Evolutionary conservation across 2,888 invertebrate genomes (phyloP).

Genomic region (Tinea pellionella): DNA sequence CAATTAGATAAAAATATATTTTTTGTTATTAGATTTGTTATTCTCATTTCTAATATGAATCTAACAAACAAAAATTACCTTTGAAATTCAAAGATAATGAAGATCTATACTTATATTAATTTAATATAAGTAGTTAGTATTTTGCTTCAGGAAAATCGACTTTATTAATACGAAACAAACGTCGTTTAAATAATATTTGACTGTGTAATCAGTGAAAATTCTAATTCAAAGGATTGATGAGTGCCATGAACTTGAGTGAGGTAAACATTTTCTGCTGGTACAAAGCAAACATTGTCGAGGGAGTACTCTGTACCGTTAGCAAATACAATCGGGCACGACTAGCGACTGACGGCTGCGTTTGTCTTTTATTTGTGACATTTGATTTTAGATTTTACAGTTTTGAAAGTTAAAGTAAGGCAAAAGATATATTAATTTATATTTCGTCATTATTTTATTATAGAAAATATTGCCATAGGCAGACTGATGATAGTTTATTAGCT

Average conservation of each 20-base stretch:
- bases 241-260: constrained; percentile 3
- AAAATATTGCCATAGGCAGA: no score
- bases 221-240: constrained; percentile 5
- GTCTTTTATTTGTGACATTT: not conserved
- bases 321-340: constrained; percentile 2
- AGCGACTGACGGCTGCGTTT: not conserved
- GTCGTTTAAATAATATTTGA: not conserved
- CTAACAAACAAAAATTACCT: no score
- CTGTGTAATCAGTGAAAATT: not conserved
- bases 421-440: no score
- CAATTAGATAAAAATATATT: no score
- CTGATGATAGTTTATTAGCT: no score
- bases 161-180: not conserved
- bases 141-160: not conserved
- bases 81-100: no score
- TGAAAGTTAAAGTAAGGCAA: not conserved
- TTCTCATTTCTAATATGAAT: no score
- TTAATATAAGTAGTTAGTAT: no score
- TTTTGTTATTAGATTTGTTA: no score
- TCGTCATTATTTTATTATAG: no score
- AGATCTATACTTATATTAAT: no score
- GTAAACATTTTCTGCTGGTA: constrained; percentile 10
- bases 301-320: not conserved
- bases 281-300: constrained; percentile 7
- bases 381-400: not conserved